Evolutionary conservation across 2,113 vertebrate genomes (phyloP).

Genomic region (Psephotus haematonotus): DNA sequence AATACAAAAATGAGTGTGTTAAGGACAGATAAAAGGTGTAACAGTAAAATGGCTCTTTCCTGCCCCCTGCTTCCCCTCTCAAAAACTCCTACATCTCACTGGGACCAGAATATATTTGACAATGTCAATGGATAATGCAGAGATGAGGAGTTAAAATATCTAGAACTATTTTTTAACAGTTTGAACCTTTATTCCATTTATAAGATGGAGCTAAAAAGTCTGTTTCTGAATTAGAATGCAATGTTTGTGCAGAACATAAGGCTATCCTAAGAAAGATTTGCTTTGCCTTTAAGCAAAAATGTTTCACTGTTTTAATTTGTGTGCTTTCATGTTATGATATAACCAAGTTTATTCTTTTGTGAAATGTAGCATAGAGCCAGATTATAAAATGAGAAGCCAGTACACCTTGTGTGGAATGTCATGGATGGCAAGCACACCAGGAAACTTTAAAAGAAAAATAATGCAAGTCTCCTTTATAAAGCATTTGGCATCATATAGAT

Average conservation of each 20-base stretch:
- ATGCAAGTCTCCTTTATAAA: background rate
- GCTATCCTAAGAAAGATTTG: background rate
- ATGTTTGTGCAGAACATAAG: background rate
- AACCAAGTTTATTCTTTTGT: background rate
- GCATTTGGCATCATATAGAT: background rate
- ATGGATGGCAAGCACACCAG: background rate
- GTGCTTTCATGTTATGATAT: background rate
- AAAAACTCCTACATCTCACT: background rate
- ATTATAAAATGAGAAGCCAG: background rate
- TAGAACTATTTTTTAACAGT: background rate
- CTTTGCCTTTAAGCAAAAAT: background rate
- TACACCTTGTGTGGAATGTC: background rate
- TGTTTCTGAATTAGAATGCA: background rate
- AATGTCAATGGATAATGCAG: background rate
- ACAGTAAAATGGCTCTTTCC: background rate
- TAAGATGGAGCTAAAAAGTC: background rate
- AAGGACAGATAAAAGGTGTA: background rate
- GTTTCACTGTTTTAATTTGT: background rate
- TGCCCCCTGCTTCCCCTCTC: background rate
- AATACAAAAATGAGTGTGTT: background rate
- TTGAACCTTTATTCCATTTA: background rate
- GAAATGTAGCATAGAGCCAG: background rate
- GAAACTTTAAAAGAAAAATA: background rate
- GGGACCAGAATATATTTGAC: background rate
- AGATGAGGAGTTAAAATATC: background rate